Evolutionary conservation across 1,140 invertebrate genomes (phyloP).

Genomic region (Acromyrmex charruanus): DNA sequence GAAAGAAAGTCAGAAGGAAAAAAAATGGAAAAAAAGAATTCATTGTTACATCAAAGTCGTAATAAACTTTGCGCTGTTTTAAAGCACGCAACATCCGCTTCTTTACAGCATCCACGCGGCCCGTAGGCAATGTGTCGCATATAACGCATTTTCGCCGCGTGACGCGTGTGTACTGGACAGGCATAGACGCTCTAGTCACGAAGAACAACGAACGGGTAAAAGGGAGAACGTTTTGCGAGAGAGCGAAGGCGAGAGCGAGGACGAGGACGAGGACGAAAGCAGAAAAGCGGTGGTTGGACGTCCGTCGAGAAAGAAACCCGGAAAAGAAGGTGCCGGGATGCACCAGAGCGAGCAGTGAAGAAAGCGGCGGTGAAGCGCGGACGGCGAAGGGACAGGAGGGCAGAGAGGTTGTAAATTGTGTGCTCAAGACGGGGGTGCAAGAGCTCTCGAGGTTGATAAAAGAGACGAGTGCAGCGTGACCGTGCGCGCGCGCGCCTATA

Average conservation of each 20-base stretch:
- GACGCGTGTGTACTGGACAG: slow-evolving; percentile 6
- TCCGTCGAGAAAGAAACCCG: slow-evolving; percentile 27
- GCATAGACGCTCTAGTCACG: background rate
- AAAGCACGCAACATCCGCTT: slow-evolving; percentile 7
- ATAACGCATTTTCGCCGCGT: background rate
- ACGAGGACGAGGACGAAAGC: slow-evolving; percentile 15
- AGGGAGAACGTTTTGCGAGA: slow-evolving; percentile 45
- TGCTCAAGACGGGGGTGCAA: slow-evolving; percentile 52
- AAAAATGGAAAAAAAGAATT: slow-evolving; percentile 19
- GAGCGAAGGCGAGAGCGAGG: slow-evolving; percentile 6
- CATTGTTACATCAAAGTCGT: slow-evolving; percentile 65
- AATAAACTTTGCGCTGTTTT: slow-evolving; percentile 70
- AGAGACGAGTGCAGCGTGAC: slow-evolving; percentile 14
- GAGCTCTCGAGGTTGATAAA: slow-evolving; percentile 63
- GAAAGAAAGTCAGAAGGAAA: background rate
- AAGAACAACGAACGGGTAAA: slow-evolving; percentile 1
- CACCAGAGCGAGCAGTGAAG: slow-evolving; percentile 21
- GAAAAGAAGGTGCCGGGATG: slow-evolving; percentile 40
- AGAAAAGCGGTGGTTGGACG: slow-evolving; percentile 45
- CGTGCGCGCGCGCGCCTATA: background rate
- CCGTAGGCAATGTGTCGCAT: slow-evolving; percentile 32
- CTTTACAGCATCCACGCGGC: background rate
- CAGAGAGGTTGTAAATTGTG: slow-evolving; percentile 70
- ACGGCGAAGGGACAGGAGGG: slow-evolving; percentile 4
- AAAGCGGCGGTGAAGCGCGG: slow-evolving; percentile 43